A percentile compares a stretch with the other conserved stretches of the same genome.
Conservation (phyloP, 2,888 invertebrate species). For the Drosophila maculinotata region DNA sequence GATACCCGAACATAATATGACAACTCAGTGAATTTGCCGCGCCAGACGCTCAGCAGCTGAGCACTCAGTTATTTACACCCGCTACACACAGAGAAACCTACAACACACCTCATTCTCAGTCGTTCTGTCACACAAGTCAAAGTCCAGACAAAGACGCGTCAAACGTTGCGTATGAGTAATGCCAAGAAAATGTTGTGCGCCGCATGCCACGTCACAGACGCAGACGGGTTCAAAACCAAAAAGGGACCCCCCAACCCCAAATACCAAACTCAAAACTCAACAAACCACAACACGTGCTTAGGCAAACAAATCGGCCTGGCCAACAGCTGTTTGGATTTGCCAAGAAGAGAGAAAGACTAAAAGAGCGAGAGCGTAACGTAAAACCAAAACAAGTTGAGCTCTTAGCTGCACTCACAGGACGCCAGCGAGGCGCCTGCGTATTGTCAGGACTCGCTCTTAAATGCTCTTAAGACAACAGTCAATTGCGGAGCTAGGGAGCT, state of each 20-base stretch:
- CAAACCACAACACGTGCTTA: slow-evolving; percentile 40
- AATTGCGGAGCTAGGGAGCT: background rate
- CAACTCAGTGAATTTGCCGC: slow-evolving; percentile 13
- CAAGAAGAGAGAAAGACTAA: background rate
- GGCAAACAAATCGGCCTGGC: slow-evolving; percentile 22
- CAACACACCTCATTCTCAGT: slow-evolving; percentile 3
- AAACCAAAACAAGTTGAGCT: slow-evolving; percentile 56
- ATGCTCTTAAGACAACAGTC: slow-evolving; percentile 39
- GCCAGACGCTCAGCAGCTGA: slow-evolving; percentile 20
- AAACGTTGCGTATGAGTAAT: slow-evolving; percentile 70
- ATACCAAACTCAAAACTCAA: background rate
- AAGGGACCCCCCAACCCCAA: background rate
- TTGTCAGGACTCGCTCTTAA: slow-evolving; percentile 30
- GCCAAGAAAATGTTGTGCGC: slow-evolving; percentile 22
- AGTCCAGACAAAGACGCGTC: slow-evolving; percentile 50
- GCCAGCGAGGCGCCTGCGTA: slow-evolving; percentile 29
- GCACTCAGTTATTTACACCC: slow-evolving; percentile 7
- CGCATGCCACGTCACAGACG: slow-evolving; percentile 41
- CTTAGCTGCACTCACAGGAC: slow-evolving; percentile 24
- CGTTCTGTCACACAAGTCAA: background rate
- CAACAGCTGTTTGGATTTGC: slow-evolving; percentile 42
- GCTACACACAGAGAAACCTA: background rate
- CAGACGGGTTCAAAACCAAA: slow-evolving; percentile 35
- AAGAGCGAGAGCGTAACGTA: background rate
- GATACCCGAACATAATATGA: slow-evolving; percentile 1